Base-by-base conservation (phyloP, 2,888 invertebrate genomes). In the Noctuana brunneofusca region DNA sequence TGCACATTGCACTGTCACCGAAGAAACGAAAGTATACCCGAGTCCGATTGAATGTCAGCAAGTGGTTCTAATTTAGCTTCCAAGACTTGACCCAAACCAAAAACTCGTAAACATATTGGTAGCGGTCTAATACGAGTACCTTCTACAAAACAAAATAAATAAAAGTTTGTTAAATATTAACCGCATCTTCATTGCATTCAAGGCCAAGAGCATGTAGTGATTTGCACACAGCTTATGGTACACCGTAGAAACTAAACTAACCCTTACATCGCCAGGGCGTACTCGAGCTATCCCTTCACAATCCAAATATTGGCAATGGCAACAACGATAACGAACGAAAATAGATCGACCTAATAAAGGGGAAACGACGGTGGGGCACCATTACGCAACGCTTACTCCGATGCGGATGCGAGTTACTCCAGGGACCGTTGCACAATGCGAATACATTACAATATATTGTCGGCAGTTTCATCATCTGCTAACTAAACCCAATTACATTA, bases 291-390 rank as follows among this genome's bases (percentile, higher is more conserved):
- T 53, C 59, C 32, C 53, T 53, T 52, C 50, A 49, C 75, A 75
- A 73, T 68, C 72, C 71, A 75, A 81, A 77, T 80, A 82, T 81
- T 82, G 81, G 84, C 84, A 82, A 76, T 76, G 77, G 69, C 73
- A 71, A 69, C 73, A 63, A 71, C 76, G 75, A 81, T 82, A 82
- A 80, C 72, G 72, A 66, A 76, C 81, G 67, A 73, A 83, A 87
- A 87, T 87, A 87, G 87, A 81, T 79, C 83, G 86, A 85, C 86
- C 86, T 80, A 86, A 86, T 87, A 86, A 85, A 86, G 81, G 81
- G 79, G 77, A 82, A 84, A 78, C 79, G 75, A 77, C 75, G 72
- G 71, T 74, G 73, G 69, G 74, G 75, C 70, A 70, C 69, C 70
- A 72, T 88, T 88, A 75, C 84, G 84, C 76, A 87, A 86, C 74